These are phyloP conservation scores for Dicerorhinus sumatrensis DNA, from an alignment of 2,113 vertebrate species.

Conservation along the genomic window DNA sequence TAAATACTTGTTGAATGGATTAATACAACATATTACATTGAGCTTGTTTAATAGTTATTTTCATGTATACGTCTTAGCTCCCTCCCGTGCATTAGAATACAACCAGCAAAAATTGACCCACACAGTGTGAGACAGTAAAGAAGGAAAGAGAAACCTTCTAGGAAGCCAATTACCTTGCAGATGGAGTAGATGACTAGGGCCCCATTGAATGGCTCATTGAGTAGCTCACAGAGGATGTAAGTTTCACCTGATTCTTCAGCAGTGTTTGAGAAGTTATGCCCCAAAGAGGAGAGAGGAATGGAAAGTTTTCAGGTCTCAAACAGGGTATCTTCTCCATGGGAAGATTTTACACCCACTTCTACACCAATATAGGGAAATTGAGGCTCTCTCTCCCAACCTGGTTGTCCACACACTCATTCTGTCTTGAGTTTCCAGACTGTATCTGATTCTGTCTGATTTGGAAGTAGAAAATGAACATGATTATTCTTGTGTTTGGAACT, in stretches of 20 bases:
- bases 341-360: not conserved
- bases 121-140: not conserved
- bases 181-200: not conserved
- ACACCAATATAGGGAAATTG: not conserved
- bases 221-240: not conserved
- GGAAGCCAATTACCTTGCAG: not conserved
- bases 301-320: not conserved
- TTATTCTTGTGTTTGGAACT: not conserved
- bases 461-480: not conserved
- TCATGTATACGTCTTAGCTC: not conserved
- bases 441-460: not conserved
- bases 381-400: not conserved
- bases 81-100: not conserved
- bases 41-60: slow-evolving; percentile 16
- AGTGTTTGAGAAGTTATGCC: not conserved
- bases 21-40: not conserved
- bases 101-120: not conserved
- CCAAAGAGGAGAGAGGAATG: not conserved
- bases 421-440: not conserved
- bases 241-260: not conserved
- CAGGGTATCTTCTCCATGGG: not conserved
- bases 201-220: not conserved
- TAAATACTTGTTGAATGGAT: not conserved
- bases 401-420: not conserved
- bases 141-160: not conserved